Conservation (phyloP, 1,140 invertebrate genomes). For the Acromyrmex heyeri region DNA sequence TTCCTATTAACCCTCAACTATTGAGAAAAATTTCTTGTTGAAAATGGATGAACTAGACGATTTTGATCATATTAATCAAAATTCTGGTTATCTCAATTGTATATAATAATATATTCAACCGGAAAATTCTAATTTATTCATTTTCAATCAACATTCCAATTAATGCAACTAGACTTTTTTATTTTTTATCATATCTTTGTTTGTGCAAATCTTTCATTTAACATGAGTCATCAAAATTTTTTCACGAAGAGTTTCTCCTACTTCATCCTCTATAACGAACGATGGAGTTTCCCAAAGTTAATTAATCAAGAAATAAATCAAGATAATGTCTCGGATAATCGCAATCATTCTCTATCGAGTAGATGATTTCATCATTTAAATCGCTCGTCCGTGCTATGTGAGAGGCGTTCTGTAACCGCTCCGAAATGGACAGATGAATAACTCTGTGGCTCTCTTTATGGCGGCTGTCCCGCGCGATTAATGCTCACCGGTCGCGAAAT, state of each 20-base stretch:
- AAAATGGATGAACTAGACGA: too few species aligned
- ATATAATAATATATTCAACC: too few species aligned
- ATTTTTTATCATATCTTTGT: neutral
- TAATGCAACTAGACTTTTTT: too few species aligned
- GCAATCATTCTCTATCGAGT: conserved; percentile 16
- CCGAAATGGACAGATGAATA: conserved; percentile 37
- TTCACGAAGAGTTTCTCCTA: neutral
- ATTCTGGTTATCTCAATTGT: too few species aligned
- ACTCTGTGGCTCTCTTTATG: conserved; percentile 48
- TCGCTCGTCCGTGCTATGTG: neutral
- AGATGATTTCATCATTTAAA: conserved; percentile 45
- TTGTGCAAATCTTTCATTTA: neutral
- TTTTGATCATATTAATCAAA: too few species aligned
- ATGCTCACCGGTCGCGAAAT: conserved; percentile 44
- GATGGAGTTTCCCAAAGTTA: neutral
- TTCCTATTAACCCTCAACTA: too few species aligned
- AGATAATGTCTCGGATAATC: conserved; percentile 41
- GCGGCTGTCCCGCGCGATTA: conserved; percentile 59
- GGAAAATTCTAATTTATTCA: too few species aligned
- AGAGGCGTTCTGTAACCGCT: conserved; percentile 15
- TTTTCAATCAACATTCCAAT: too few species aligned
- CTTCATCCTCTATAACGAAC: neutral
- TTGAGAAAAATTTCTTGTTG: too few species aligned
- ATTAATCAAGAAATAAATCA: conserved; percentile 56
- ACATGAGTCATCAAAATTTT: neutral